These are phyloP conservation scores for Euwallacea fornicatus DNA, from an alignment of 1,140 invertebrate genomes.

Conservation along the genomic window DNA sequence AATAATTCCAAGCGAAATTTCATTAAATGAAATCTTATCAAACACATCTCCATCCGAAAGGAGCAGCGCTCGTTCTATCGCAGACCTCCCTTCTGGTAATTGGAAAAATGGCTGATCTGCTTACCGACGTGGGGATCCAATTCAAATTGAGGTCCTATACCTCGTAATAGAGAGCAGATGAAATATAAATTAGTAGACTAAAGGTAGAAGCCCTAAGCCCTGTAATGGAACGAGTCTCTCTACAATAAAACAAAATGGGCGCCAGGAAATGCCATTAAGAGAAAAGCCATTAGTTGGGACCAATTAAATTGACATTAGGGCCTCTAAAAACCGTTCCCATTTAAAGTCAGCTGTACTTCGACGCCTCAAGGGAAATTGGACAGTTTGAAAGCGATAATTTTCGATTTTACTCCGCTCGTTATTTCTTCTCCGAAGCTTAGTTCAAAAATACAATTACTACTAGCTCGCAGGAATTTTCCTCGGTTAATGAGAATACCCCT, in stretches of 20 bases:
- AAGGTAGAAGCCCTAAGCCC: neutral
- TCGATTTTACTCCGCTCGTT: constrained; percentile 1
- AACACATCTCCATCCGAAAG: neutral
- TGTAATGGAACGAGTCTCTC: constrained; percentile 8
- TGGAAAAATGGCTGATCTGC: too few relatives aligned
- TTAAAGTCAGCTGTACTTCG: constrained; percentile 10
- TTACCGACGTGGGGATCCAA: too few relatives aligned
- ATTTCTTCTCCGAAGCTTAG: neutral
- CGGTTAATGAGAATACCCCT: neutral
- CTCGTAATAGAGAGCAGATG: too few relatives aligned
- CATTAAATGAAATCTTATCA: constrained; percentile 5
- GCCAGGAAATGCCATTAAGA: constrained; percentile 6
- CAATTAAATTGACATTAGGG: constrained; percentile 16
- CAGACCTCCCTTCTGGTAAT: too few relatives aligned
- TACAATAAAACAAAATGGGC: constrained; percentile 9
- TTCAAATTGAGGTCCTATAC: too few relatives aligned
- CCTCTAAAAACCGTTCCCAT: constrained; percentile 9
- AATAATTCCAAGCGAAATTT: neutral
- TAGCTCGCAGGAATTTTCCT: neutral
- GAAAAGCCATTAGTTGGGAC: constrained; percentile 17
- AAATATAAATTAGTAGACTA: too few relatives aligned
- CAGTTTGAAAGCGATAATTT: constrained; percentile 9
- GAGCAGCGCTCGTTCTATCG: too few relatives aligned
- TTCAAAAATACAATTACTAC: constrained; percentile 1
- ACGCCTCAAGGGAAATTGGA: constrained; percentile 13